Conservation (phyloP, 1,140 invertebrate genomes). For the Lepidurus apus region DNA sequence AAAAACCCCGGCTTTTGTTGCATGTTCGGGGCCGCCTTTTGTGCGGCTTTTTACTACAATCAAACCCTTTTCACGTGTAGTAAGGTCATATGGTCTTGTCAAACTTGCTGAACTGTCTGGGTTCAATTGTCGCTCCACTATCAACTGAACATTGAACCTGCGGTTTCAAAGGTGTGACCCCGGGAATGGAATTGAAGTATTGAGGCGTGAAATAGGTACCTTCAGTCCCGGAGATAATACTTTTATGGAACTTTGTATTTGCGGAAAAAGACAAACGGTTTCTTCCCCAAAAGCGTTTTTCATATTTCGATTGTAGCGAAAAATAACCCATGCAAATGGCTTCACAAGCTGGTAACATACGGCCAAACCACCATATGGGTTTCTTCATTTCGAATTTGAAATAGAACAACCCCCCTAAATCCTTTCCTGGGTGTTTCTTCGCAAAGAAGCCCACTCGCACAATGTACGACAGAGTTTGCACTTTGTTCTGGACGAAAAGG, state of each 20-base stretch:
- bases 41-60: not conserved
- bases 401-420: not conserved
- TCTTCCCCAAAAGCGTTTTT: not conserved
- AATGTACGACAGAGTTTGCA: too few relatives aligned
- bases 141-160: not conserved
- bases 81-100: not conserved
- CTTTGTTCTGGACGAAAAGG: not conserved
- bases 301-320: not conserved
- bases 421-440: not conserved
- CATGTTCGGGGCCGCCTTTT: not conserved
- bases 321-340: conserved; percentile 9
- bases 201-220: not conserved
- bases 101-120: not conserved
- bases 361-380: not conserved
- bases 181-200: not conserved
- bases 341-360: not conserved
- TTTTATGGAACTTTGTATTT: not conserved
- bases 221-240: not conserved
- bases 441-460: not conserved
- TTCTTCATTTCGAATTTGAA: not conserved
- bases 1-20: not conserved
- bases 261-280: not conserved
- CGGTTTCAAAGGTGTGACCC: not conserved
- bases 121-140: conserved; percentile 10
- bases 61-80: not conserved